Conservation (phyloP, 2,113 vertebrate genomes). For the Dascyllus trimaculatus region DNA sequence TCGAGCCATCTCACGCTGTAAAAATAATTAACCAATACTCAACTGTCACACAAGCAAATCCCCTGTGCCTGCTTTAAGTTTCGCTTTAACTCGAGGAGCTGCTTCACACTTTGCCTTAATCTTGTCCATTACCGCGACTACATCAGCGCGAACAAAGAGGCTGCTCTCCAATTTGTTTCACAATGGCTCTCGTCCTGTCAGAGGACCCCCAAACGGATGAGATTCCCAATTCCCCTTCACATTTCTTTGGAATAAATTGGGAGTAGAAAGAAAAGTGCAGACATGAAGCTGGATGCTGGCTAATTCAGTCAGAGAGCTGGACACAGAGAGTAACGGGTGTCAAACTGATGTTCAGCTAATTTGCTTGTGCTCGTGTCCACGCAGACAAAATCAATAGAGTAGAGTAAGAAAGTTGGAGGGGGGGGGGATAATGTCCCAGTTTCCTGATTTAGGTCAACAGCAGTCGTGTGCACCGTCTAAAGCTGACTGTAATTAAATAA, state of each 20-base stretch:
- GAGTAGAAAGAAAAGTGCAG: slow-evolving; percentile 27
- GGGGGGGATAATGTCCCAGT: slow-evolving; percentile 71
- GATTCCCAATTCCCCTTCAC: slow-evolving; percentile 40
- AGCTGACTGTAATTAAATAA: slow-evolving; percentile 81
- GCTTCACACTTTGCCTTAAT: slow-evolving; percentile 58
- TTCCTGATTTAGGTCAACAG: slow-evolving; percentile 84
- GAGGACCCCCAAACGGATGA: slow-evolving; percentile 36
- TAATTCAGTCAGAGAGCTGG: slow-evolving; percentile 44
- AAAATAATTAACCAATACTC: slow-evolving; percentile 72
- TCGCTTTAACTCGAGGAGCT: slow-evolving; percentile 38
- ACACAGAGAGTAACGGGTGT: slow-evolving; percentile 18
- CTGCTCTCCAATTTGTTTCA: slow-evolving; percentile 62
- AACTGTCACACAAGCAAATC: slow-evolving; percentile 50
- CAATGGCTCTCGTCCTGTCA: slow-evolving; percentile 42
- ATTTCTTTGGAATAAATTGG: slow-evolving; percentile 61
- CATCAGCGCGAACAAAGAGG: slow-evolving; percentile 55
- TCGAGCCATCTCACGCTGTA: slow-evolving; percentile 20
- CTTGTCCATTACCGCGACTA: slow-evolving; percentile 55
- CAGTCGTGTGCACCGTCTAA: slow-evolving; percentile 69
- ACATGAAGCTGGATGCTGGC: not conserved
- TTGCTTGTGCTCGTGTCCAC: slow-evolving; percentile 59
- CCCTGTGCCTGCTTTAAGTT: slow-evolving; percentile 57
- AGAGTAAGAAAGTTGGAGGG: slow-evolving; percentile 71
- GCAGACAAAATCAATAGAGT: slow-evolving; percentile 77
- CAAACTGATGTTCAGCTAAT: slow-evolving; percentile 67